A percentile compares a stretch with the other conserved stretches of the same genome.
These are phyloP conservation scores for Cryptomyrus ogoouensis DNA, from an alignment of 2,113 vertebrate species.

Conservation along the genomic window DNA sequence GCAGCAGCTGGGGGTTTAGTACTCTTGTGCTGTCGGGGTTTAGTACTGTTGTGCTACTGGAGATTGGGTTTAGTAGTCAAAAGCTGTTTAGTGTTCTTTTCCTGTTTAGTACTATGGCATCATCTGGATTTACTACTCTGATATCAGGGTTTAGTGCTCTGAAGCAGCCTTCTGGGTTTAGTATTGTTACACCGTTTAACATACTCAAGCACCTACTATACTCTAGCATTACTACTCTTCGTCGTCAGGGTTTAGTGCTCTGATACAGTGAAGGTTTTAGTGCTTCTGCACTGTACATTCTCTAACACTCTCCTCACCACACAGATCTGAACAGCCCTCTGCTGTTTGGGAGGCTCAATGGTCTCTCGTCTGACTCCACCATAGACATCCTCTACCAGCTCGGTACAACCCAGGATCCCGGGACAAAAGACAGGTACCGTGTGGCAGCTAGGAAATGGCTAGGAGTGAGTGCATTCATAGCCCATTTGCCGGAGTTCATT, in stretches of 20 bases:
- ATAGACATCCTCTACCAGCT: conserved; percentile 98
- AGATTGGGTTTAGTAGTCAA: no score
- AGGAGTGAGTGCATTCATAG: neutral
- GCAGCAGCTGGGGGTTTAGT: neutral
- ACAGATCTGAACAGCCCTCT: conserved; percentile 95
- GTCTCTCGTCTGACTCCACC: conserved; percentile 95
- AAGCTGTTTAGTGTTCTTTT: neutral
- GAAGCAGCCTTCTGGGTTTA: neutral
- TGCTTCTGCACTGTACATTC: neutral
- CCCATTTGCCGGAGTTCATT: neutral
- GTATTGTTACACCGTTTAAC: neutral
- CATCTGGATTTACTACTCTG: neutral
- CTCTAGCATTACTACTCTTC: neutral
- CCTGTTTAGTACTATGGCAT: neutral
- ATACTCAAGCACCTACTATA: no score
- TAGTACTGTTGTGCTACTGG: neutral
- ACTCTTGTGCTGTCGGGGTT: neutral
- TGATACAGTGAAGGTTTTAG: neutral
- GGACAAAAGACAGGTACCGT: conserved; percentile 91
- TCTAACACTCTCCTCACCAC: neutral
- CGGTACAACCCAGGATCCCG: conserved; percentile 92
- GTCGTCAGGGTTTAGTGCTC: neutral
- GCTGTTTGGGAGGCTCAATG: conserved; percentile 93
- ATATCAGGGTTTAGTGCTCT: neutral
- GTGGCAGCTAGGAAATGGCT: neutral